Evolutionary conservation across 2,113 vertebrate genomes (phyloP).

Genomic region (Trochalopteron elliotii): DNA sequence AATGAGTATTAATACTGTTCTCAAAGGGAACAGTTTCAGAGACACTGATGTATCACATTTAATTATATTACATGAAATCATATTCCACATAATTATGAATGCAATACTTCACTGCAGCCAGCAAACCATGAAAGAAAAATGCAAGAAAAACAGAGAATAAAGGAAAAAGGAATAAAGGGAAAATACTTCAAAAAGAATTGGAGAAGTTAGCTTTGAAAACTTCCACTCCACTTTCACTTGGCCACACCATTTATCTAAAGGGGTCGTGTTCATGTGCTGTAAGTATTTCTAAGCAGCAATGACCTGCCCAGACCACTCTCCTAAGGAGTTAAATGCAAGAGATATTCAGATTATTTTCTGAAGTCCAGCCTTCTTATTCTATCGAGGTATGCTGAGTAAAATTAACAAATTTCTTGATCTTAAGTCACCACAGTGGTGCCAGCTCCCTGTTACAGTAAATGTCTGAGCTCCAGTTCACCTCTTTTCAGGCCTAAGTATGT

Average conservation of each 20-base stretch:
- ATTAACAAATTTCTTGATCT: background rate
- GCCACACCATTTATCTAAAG: background rate
- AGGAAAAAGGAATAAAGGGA: background rate
- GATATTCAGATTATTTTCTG: background rate
- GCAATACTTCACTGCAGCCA: background rate
- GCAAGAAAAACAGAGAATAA: background rate
- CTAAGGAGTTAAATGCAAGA: background rate
- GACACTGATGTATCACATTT: background rate
- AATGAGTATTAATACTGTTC: background rate
- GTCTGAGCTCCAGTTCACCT: background rate
- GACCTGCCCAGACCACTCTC: background rate
- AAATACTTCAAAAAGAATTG: background rate
- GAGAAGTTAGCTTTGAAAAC: background rate
- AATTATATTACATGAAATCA: background rate
- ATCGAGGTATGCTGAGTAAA: background rate
- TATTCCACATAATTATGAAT: conserved; percentile 18
- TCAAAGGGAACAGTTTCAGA: background rate
- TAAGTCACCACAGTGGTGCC: background rate
- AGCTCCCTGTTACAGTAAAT: background rate
- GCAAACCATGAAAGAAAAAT: background rate
- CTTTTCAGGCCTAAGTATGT: background rate
- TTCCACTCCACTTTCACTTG: background rate
- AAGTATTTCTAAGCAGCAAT: background rate
- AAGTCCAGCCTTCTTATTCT: background rate
- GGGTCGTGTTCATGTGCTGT: background rate